Base-by-base conservation (phyloP, 2,888 invertebrate genomes). In the Blastobasis lacticolella region DNA sequence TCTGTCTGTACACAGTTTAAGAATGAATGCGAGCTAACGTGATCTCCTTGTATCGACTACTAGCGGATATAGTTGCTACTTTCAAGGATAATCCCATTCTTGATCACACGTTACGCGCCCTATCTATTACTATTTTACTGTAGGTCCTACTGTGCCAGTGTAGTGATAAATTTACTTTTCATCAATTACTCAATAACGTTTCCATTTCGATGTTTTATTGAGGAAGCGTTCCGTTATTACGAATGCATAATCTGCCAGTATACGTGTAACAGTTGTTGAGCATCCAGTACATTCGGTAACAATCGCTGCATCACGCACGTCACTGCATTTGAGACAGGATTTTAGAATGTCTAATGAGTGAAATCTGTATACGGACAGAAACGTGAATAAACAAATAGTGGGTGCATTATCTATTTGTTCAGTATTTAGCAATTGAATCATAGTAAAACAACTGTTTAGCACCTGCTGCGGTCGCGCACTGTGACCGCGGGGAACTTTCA, bases 401-500 rank as follows among this genome's bases (percentile, higher is more conserved):
- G 23, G 23, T 23, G 23, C 23, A 23, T 49, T 5, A 10, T 38
- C 5, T 45, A 9, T 36, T 40, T 43, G 36, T 10, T 8, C 4
- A 37, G 23, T 37, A 38, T 38, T 48, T 45, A 48, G 10, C 45
- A 45, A 45, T 47, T 7, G 42, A 47, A 23, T 23, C 37, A 47
- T 44, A 47, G 58, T 66, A 60, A 71, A 74, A 73, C 71, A 73
- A 78, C 72, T 73, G 67, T 69, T 79, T 78, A 75, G 73, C 78
- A 83, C 76, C 78, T 81, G 78, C 66, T 74, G 67, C 63, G 73
- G 68, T 67, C 71, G 75, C 66, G 67, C 65, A 70, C 66, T 76
- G 74, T 61, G 71, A 71, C 74, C 71, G 71, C 71, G 58, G 67
- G 72, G 79, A 85, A 87, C 87, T 87, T 87, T 87, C 87, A 87